A percentile compares a stretch with the other conserved stretches of the same genome.
phyloP scores from a whole-genome alignment of 2,888 invertebrate genomes.

The Aporophyla lueneburgensis region DNA sequence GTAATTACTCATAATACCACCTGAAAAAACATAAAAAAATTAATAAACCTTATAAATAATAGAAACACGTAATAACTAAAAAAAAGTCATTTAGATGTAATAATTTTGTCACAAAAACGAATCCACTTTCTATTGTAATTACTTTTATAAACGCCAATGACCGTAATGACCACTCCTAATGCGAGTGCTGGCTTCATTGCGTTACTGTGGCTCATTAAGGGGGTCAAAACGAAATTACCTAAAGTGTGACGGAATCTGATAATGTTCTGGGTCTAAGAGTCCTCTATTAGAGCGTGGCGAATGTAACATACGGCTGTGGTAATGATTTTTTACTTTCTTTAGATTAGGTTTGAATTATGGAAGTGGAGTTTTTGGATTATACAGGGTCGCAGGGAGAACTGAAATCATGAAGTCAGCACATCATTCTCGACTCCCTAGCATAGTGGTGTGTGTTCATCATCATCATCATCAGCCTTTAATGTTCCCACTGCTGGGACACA shows the following conservation, averaged over 20 bases:
- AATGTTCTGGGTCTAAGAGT: conserved; percentile 80
- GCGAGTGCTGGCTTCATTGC: conserved; percentile 82
- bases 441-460: too few relatives aligned
- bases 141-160: conserved; percentile 80
- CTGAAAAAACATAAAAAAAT: conserved; percentile 29
- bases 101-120: conserved; percentile 78
- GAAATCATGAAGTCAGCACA: too few relatives aligned
- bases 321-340: conserved; percentile 64
- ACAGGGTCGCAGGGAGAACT: too few relatives aligned
- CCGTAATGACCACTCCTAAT: conserved; percentile 82
- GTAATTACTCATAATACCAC: conserved; percentile 47
- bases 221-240: conserved; percentile 82
- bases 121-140: conserved; percentile 82
- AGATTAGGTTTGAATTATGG: conserved; percentile 19
- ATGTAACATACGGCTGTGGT: conserved; percentile 69
- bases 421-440: too few relatives aligned
- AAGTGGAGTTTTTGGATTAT: not conserved
- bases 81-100: conserved; percentile 63
- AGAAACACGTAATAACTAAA: conserved; percentile 62
- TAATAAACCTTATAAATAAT: conserved; percentile 58
- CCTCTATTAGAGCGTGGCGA: conserved; percentile 77
- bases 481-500: too few relatives aligned
- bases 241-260: conserved; percentile 89
- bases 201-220: conserved; percentile 85
- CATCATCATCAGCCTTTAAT: too few relatives aligned